Evolutionary conservation across 2,797 vertebrate species (phyloP), one percentile per base, ranked within the genome.

Genomic region (Rallus crepitans): DNA sequence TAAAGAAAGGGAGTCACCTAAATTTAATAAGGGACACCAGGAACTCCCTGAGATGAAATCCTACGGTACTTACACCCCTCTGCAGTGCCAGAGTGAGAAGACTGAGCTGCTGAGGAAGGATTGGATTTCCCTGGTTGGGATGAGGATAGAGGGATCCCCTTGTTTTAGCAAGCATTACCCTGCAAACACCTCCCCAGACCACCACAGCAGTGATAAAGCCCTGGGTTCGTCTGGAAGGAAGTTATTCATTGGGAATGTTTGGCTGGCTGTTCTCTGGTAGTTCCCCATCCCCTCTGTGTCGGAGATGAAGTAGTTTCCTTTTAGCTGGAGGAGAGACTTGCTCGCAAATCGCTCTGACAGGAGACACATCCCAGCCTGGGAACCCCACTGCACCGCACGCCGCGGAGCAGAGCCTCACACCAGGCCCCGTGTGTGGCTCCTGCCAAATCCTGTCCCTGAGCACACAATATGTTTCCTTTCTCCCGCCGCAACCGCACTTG

Each of bases 381-480:
- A 95, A 73, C 59, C 69, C 73, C n/a, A 1, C 30, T 3, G 71
- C 84, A 57, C 71, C 1, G 0, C 60, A 21, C 45, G 8, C 23
- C 6, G 2, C 0, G 0, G 79, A 86, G 80, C 83, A n/a, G 59
- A 85, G 85, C 76, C 88, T 45, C 61, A 40, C 89, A 27, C 69
- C 61, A 12, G 72, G 94, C 96, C 97, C 81, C 48, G 4, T 4
- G 19, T 0, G 12, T 28, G 23, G 87, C 81, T 12, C 5, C 85
- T 86, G 97, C 97, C 97, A 97, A 94, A 94, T 91, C 91, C 94
- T 59, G 4, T 82, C 85, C 96, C 97, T 95, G 95, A 95, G 94
- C 96, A 89, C 92, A 95, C 95, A 97, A 39, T 63, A 55, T 69
- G 96, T 96, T 98, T 97, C 97, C 97, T 97, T 94, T 96, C 95